Conservation (phyloP, 2,113 vertebrate species). For the Sterrhoptilus dennistouni region DNA sequence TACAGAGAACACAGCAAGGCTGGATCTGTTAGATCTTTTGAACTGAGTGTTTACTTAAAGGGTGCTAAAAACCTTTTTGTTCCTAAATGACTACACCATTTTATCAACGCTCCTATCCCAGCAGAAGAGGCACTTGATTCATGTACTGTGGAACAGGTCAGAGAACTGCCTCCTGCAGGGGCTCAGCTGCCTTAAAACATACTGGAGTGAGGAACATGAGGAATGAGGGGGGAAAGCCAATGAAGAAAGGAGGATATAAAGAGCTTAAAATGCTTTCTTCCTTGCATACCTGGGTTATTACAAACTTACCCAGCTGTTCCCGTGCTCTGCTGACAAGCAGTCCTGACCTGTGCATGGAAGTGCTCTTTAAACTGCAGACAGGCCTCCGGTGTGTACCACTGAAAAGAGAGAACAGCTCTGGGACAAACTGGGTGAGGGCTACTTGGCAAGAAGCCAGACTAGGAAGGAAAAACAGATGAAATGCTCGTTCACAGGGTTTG, state of each 20-base stretch:
- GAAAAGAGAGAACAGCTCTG: background rate
- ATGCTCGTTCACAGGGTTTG: background rate
- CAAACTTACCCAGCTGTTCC: constrained; percentile 77
- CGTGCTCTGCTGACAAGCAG: constrained; percentile 69
- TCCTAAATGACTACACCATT: background rate
- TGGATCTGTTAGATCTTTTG: background rate
- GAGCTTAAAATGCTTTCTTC: background rate
- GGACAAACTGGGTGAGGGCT: background rate
- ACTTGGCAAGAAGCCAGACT: background rate
- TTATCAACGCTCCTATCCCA: background rate
- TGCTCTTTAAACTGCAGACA: constrained; percentile 82
- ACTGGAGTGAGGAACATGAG: background rate
- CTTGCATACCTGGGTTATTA: background rate
- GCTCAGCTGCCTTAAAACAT: background rate
- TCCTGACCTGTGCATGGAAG: constrained; percentile 77
- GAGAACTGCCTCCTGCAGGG: rapidly evolving
- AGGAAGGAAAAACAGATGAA: background rate
- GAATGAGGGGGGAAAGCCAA: background rate
- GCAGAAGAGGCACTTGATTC: background rate
- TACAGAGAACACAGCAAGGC: background rate
- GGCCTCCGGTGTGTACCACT: constrained; percentile 86
- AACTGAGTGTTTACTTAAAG: background rate
- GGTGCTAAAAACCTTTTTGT: background rate
- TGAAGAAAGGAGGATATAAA: background rate
- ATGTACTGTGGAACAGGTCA: background rate